Evolutionary conservation across 2,888 invertebrate species (phyloP).

Genomic region (Latrodectus elegans): DNA sequence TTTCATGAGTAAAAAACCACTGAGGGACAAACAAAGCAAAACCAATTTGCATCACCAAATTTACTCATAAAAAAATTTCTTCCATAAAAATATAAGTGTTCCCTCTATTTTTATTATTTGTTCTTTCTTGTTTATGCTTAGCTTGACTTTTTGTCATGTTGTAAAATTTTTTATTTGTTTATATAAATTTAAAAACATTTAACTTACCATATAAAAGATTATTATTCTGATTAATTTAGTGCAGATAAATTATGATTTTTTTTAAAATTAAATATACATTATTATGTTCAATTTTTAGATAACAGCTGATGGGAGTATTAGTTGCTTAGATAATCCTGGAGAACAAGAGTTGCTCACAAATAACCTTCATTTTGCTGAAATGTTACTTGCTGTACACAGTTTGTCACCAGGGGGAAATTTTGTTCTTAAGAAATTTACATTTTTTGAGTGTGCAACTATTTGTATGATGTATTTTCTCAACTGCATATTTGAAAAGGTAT

Average conservation of each 20-base stretch:
- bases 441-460: conserved; percentile 88
- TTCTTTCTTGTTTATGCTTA: no score
- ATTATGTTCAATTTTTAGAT: conserved; percentile 77
- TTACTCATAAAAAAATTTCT: no score
- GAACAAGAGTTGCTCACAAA: conserved; percentile 89
- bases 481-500: conserved; percentile 80
- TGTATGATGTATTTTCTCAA: conserved; percentile 86
- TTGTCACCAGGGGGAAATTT: conserved; percentile 84
- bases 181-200: no score
- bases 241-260: neutral
- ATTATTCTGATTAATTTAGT: no score
- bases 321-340: conserved; percentile 88
- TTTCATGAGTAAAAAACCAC: no score
- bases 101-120: no score
- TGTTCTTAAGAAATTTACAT: conserved; percentile 91
- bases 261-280: neutral
- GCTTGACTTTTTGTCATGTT: no score
- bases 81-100: no score
- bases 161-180: no score
- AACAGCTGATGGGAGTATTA: conserved; percentile 95
- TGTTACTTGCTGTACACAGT: conserved; percentile 83
- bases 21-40: no score
- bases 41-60: no score
- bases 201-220: no score
- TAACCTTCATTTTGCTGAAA: conserved; percentile 88